Conservation (phyloP, 2,888 invertebrate genomes). For the Eupithecia subumbrata region DNA sequence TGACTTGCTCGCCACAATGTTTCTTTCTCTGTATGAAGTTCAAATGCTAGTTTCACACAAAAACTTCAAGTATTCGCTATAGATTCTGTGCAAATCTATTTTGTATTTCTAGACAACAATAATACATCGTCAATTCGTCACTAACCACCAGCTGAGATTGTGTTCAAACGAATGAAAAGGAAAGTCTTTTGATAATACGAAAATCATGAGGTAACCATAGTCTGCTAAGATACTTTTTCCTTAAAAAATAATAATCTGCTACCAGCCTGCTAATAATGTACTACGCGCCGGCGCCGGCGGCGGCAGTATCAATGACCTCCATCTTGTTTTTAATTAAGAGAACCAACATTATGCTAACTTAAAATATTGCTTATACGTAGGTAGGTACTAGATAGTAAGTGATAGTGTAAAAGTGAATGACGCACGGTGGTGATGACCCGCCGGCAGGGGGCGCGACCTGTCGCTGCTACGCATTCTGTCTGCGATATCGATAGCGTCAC, state of each 20-base stretch:
- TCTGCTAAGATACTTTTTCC: too few relatives aligned
- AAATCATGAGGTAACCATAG: too few relatives aligned
- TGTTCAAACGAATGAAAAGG: too few relatives aligned
- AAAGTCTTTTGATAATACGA: too few relatives aligned
- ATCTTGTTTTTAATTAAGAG: neutral
- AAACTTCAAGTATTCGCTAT: neutral
- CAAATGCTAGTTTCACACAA: neutral
- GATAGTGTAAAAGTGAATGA: constrained; percentile 25
- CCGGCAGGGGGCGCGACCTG: constrained; percentile 20
- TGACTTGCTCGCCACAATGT: neutral
- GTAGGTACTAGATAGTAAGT: neutral
- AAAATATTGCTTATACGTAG: neutral
- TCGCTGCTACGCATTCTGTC: neutral
- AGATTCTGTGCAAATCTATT: neutral
- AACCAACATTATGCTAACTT: neutral
- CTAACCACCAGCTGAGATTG: too few relatives aligned
- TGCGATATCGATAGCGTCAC: constrained; percentile 15
- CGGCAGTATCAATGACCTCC: neutral
- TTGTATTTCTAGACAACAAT: neutral
- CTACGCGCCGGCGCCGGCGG: neutral
- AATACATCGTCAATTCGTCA: neutral
- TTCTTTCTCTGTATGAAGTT: neutral
- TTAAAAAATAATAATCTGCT: neutral
- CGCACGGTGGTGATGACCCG: constrained; percentile 16
- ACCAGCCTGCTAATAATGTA: neutral